Percentiles rank a stretch among this genome's conserved stretches.
Conservation (phyloP, 2,797 vertebrate genomes). For the Pagetopsis macropterus region DNA sequence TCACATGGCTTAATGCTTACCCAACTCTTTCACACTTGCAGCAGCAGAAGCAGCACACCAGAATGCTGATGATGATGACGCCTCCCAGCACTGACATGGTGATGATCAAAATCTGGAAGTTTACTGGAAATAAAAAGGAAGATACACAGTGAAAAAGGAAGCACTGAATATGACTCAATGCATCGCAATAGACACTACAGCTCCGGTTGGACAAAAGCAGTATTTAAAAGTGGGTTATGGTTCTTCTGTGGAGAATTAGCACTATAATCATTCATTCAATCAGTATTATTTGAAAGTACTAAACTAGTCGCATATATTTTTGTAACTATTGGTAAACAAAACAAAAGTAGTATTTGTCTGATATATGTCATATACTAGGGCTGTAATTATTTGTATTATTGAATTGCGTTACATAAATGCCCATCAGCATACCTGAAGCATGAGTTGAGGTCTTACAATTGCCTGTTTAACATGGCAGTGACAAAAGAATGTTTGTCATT, state of each 20-base stretch:
- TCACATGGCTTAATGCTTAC: slow-evolving; percentile 75
- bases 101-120: slow-evolving; percentile 94
- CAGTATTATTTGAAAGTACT: neutral
- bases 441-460: neutral
- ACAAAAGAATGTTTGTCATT: neutral
- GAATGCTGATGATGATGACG: slow-evolving; percentile 80
- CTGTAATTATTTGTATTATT: slow-evolving; percentile 3
- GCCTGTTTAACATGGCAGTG: neutral
- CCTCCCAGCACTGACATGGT: slow-evolving; percentile 88
- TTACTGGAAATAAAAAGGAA: slow-evolving; percentile 79
- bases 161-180: neutral
- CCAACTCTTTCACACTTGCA: slow-evolving; percentile 85
- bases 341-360: neutral
- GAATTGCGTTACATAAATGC: neutral
- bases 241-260: neutral
- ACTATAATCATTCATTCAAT: neutral
- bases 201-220: neutral
- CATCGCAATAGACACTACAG: neutral
- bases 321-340: neutral
- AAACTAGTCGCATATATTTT: neutral
- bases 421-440: neutral
- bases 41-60: slow-evolving; percentile 88
- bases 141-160: neutral
- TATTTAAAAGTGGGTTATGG: neutral
- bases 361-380: neutral